Conservation (phyloP, 2,797 vertebrate genomes). For the Vipera latastei region DNA sequence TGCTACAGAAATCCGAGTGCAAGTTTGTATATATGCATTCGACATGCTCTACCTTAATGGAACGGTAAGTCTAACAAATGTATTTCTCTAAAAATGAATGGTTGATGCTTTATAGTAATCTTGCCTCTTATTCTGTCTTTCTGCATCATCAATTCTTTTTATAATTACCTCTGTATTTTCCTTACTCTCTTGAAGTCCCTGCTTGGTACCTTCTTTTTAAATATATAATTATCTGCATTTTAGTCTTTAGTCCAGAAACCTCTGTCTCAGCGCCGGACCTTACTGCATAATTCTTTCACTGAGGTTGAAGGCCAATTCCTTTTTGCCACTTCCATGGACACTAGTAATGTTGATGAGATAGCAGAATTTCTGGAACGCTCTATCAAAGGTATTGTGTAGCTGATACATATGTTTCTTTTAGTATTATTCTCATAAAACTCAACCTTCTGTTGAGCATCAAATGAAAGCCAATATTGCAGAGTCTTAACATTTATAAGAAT, state of each 20-base stretch:
- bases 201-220: background rate
- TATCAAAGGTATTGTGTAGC: slow-evolving; percentile 74
- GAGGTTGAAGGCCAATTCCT: slow-evolving; percentile 87
- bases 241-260: slow-evolving; percentile 87
- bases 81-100: background rate
- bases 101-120: background rate
- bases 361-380: slow-evolving; percentile 91
- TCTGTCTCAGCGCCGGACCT: slow-evolving; percentile 77
- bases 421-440: background rate
- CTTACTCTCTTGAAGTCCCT: background rate
- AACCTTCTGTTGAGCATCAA: background rate
- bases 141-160: background rate
- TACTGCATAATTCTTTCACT: slow-evolving; percentile 81
- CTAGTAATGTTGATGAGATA: slow-evolving; percentile 80
- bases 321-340: slow-evolving; percentile 84
- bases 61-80: slow-evolving; percentile 73
- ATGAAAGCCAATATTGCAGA: background rate
- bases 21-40: slow-evolving; percentile 91
- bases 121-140: background rate
- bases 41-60: slow-evolving; percentile 91
- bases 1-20: slow-evolving; percentile 86
- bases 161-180: background rate
- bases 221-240: background rate
- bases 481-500: background rate
- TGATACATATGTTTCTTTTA: background rate